Base-by-base conservation (phyloP, 2,888 invertebrate species). In the Harpalus rufipes region DNA sequence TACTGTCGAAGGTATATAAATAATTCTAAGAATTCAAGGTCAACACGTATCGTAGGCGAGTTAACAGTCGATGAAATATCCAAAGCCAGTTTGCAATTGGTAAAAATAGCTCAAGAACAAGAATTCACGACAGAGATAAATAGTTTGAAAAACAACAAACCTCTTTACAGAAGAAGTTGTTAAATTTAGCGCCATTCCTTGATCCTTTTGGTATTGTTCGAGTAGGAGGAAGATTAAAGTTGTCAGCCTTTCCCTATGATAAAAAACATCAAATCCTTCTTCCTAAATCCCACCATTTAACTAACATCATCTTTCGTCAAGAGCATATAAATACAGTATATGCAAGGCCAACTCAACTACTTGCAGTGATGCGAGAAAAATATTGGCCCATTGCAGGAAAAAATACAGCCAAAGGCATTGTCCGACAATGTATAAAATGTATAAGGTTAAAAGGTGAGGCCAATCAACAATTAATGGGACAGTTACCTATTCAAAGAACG, bases 391-490 rank as follows among this genome's bases (percentile, higher is more conserved):
- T 65, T 16, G 7, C 65, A n/a, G 65, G 65, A 21, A 65, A 65
- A 65, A 65, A 65, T 65, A 65, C 65, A 32, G 65, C 65, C n/a
- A 65, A 65, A 32, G 1, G 12, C 7, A 65, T 65, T 65, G 21
- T 65, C 12, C n/a, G 65, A 65, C 21, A 65, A 25, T 65, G 65
- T n/a, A 32, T 65, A 12, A 65, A 32, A 65, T 65, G 65, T 65
- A 7, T 21, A 21, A 65, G 65, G 7, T 65, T 4, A 25, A 65
- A 7, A 4, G 21, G 25, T 12, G 7, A 65, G 18, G 12, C n/a
- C 10, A 65, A 65, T 21, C 6, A 32, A 25, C 65, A n/a, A n/a
- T n/a, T n/a, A n/a, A n/a, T n/a, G n/a, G n/a, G n/a, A n/a, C n/a
- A n/a, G n/a, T n/a, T n/a, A 18, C 65, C 65, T 1, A 4, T 32